Evolutionary conservation across 2,113 vertebrate genomes (phyloP), one percentile per base, ranked within the genome.

Genomic region (Corythornis vintsioides): DNA sequence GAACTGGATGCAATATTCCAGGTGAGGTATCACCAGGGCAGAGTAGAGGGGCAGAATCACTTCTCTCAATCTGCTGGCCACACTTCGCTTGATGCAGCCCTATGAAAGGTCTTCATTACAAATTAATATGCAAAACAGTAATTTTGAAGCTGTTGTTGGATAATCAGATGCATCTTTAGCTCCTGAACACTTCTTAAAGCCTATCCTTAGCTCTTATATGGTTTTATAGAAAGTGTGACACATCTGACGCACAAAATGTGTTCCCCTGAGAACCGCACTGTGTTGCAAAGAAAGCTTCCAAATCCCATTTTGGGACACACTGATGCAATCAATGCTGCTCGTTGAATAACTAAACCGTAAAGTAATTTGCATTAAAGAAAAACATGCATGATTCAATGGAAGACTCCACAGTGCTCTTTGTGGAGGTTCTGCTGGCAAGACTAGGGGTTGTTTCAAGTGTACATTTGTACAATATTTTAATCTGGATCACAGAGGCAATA

Each of bases 331-430:
- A 76, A 50, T 28, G 25, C 16, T 83, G 70, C 42, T 85, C 50
- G 10, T 25, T 60, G 72, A 74, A 42, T 31, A 83, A 72, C 76
- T 59, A 20, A 59, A 42, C 33, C 28, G 25, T 19, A 11, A 86
- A 69, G 14, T 21, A n/a, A 60, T 65, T 79, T 73, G 65, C 50
- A 28, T 75, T 61, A 70, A 76, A 82, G 67, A 79, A 88, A 81
- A 78, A 24, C 0, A 0, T 15, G 35, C 12, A 3, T 26, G 55
- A 25, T 33, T 74, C 74, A 72, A 11, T 14, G 21, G 19, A 60
- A 25, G 45, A 57, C 61, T 90, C n/a, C 22, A 26, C 20, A 21
- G 16, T 48, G 56, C 65, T 29, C 47, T 19, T 14, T 4, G 33
- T 10, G 63, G 26, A 72, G 24, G 50, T 15, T 82, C 66, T 33